Evolutionary conservation across 2,888 invertebrate species (phyloP).

Genomic region (Neelides folsomi): DNA sequence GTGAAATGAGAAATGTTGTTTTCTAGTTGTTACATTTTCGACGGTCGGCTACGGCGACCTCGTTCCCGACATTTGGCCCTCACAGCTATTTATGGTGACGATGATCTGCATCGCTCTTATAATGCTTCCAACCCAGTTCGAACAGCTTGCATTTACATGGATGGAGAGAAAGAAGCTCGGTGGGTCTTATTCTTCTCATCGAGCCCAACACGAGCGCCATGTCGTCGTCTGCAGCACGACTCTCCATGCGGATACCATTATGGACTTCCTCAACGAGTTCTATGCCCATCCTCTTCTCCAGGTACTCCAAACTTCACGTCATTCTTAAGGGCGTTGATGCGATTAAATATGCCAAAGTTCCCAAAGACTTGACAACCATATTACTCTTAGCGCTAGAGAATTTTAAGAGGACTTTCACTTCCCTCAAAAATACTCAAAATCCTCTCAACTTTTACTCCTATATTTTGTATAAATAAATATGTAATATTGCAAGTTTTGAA

Average conservation of each 20-base stretch:
- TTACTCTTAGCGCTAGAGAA: too few species aligned
- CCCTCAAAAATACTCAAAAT: too few species aligned
- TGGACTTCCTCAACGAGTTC: slow-evolving; percentile 98
- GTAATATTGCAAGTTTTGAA: too few species aligned
- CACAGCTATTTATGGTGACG: slow-evolving; percentile 84
- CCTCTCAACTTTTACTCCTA: too few species aligned
- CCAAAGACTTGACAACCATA: too few species aligned
- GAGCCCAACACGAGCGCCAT: slow-evolving; percentile 93
- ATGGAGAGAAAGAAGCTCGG: slow-evolving; percentile 95
- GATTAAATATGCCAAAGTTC: not conserved
- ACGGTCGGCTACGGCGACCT: slow-evolving; percentile 97
- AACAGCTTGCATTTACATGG: slow-evolving; percentile 95
- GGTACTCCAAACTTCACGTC: slow-evolving; percentile 37
- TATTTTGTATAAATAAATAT: too few species aligned
- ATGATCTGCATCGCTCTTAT: slow-evolving; percentile 96
- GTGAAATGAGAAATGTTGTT: too few species aligned
- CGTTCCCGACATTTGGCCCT: slow-evolving; percentile 96
- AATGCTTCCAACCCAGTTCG: slow-evolving; percentile 94
- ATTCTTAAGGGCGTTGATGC: not conserved
- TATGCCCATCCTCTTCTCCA: slow-evolving; percentile 88
- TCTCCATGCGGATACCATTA: slow-evolving; percentile 88
- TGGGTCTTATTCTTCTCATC: slow-evolving; percentile 78
- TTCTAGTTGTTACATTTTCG: slow-evolving; percentile 81
- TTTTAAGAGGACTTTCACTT: too few species aligned
- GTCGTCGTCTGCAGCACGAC: slow-evolving; percentile 95